Evolutionary conservation across 2,888 invertebrate genomes (phyloP).

Genomic region (Germaria angustata): DNA sequence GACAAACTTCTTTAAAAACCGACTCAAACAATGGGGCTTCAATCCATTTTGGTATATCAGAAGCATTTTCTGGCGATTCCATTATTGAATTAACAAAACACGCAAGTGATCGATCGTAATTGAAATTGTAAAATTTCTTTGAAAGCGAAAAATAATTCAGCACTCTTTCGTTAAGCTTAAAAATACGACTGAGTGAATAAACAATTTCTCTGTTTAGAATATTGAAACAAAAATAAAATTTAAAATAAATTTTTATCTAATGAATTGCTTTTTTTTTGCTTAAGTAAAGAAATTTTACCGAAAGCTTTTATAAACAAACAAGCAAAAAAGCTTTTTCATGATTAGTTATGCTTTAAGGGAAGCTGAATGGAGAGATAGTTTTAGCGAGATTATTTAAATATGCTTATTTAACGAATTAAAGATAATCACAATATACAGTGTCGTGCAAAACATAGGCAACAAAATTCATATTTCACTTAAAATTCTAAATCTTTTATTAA

Average conservation of each 20-base stretch:
- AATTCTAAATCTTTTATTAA: too few species aligned
- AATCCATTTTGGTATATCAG: slow-evolving; percentile 68
- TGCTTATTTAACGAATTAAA: too few species aligned
- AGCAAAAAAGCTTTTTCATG: background rate
- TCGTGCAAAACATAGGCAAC: too few species aligned
- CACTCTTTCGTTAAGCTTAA: background rate
- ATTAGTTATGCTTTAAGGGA: rapidly evolving
- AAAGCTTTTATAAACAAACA: background rate
- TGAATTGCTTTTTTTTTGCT: background rate
- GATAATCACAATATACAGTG: too few species aligned
- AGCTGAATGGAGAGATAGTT: background rate
- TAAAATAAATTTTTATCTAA: background rate
- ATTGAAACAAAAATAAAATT: background rate
- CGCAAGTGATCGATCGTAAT: background rate
- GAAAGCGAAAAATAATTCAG: background rate
- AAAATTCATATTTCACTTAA: too few species aligned
- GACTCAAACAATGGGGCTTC: slow-evolving; percentile 68
- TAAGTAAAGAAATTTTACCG: background rate
- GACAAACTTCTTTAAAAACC: slow-evolving; percentile 65
- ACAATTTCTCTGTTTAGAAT: slow-evolving; percentile 11
- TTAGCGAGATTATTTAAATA: background rate
- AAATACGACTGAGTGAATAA: background rate
- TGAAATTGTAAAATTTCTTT: background rate
- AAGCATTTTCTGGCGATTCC: background rate
- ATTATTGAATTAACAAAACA: background rate